Evolutionary conservation across 2,888 invertebrate species (phyloP), one percentile per base, ranked within the genome.

Genomic region (Pristionchus japonicus): DNA sequence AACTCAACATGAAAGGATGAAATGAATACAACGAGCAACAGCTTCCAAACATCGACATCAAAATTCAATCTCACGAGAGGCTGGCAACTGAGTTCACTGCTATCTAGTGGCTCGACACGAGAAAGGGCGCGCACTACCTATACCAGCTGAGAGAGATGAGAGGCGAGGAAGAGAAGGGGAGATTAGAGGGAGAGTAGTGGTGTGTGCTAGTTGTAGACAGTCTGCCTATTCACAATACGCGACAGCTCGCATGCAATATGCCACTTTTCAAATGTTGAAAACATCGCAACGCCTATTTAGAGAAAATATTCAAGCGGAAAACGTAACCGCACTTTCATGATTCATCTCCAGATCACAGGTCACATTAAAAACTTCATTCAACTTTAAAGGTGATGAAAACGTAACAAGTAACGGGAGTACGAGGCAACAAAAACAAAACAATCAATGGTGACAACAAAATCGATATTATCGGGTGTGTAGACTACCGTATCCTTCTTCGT

Each of bases 351-450:
- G 23, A 23, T 61, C 9, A 31, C 17, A 70, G 4, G 40, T 43
- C n/a, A 43, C 23, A 40, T n/a, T 15, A 34, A 37, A 70, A 61
- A 34, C 70, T 70, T 40, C 17, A 74, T 74, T 74, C 43, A 40
- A 40, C n/a, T 74, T 31, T 11, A 74, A 9, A 74, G 40, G 40
- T 9, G 74, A 23, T 40, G 74, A 74, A 37, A 74, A 74, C 74
- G 20, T 74, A 74, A 74, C 74, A 74, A 40, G 37, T 40, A 74
- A 74, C 74, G 34, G 40, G 27, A 40, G 40, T 11, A 70, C 37
- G 74, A 74, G 11, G 40, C 74, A 74, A 74, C 40, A n/a, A 74
- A 31, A 74, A 74, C 74, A 74, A 74, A 74, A 74, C 74, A 74
- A 74, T 40, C 7, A 74, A 40, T 61, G 74, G 31, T 31, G 74